Percentiles rank a stretch among this genome's conserved stretches.
Conservation (phyloP, 2,113 vertebrate genomes). For the Brachypodius melanocephalos region DNA sequence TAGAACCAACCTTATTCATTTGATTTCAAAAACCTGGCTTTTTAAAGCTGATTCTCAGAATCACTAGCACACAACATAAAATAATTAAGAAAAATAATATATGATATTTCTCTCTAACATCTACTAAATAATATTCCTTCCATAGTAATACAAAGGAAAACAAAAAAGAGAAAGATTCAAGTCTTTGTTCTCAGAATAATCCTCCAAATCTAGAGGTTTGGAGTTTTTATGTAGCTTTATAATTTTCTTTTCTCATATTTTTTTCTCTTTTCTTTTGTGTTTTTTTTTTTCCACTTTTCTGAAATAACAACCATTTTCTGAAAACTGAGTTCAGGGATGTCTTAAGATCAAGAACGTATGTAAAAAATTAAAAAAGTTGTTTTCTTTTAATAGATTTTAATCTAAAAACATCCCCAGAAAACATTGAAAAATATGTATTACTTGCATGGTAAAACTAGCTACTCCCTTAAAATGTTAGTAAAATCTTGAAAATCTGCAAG, state of each 20-base stretch:
- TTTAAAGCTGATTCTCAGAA: background rate
- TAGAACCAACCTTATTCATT: background rate
- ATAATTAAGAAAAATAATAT: background rate
- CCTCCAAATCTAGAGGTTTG: background rate
- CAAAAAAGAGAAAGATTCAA: background rate
- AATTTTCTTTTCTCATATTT: rapidly evolving
- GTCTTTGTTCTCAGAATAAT: background rate
- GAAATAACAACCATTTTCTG: background rate
- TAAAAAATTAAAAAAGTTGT: background rate
- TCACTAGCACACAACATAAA: background rate
- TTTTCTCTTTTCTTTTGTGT: rapidly evolving
- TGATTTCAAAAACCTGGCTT: background rate
- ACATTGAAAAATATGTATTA: background rate
- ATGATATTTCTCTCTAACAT: background rate
- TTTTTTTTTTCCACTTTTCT: background rate
- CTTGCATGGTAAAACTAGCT: background rate
- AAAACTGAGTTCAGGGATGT: background rate
- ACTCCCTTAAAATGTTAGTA: background rate
- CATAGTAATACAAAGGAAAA: background rate
- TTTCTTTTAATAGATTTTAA: background rate
- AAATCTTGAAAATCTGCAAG: background rate
- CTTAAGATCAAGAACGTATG: background rate
- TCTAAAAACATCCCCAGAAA: background rate
- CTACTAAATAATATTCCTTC: background rate
- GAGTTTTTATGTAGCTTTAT: background rate